These are phyloP conservation scores for Sebastes steindachneri DNA, from an alignment of 2,797 vertebrate genomes.

Conservation along the genomic window DNA sequence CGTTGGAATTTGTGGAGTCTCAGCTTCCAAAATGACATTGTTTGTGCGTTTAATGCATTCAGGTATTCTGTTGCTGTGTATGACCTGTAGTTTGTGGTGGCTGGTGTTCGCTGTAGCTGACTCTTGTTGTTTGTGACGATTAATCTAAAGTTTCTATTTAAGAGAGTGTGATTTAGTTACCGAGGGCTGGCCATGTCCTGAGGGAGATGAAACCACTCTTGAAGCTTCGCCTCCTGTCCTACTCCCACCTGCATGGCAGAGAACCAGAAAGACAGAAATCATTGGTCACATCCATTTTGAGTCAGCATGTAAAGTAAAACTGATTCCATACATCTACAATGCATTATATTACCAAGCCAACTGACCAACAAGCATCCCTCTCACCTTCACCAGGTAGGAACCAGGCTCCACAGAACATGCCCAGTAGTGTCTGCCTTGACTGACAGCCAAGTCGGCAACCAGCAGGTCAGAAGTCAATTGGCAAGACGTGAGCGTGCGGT, in stretches of 20 bases:
- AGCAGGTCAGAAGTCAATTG: constrained; percentile 94
- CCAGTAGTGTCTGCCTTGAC: constrained; percentile 97
- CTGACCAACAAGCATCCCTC: neutral
- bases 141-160: neutral
- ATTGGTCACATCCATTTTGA: neutral
- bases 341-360: neutral
- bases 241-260: constrained; percentile 88
- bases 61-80: neutral
- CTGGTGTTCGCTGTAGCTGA: neutral
- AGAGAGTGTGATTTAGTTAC: constrained; percentile 66
- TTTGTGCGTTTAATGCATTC: no score
- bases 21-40: no score
- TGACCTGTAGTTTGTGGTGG: neutral
- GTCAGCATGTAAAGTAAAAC: neutral
- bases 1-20: no score
- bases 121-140: neutral
- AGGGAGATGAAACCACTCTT: constrained; percentile 96
- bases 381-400: constrained; percentile 95
- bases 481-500: constrained; percentile 93
- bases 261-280: neutral
- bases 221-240: constrained; percentile 92
- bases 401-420: constrained; percentile 95
- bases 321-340: neutral
- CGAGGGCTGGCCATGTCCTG: constrained; percentile 95
- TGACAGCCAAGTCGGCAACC: constrained; percentile 92